These are phyloP conservation scores for Macrophya annulata DNA, from an alignment of 2,888 invertebrate genomes.

Conservation along the genomic window DNA sequence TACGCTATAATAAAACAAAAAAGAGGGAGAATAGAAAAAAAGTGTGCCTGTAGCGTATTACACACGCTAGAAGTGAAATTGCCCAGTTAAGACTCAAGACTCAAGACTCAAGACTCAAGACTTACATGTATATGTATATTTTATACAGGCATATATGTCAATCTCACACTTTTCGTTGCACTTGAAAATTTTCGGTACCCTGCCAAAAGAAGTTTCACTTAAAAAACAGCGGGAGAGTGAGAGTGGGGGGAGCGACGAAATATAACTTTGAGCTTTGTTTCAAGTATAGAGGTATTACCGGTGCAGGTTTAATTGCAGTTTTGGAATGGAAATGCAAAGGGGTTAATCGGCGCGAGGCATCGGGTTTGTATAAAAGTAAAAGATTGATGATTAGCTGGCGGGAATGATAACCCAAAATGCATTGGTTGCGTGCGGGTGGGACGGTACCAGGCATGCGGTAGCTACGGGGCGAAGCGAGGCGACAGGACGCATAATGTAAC, in stretches of 20 bases:
- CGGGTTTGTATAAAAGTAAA: conserved; percentile 46
- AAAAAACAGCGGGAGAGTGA: no score
- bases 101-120: no score
- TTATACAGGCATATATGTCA: no score
- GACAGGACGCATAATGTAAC: conserved; percentile 78
- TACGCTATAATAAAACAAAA: background rate
- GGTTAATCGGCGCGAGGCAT: conserved; percentile 32
- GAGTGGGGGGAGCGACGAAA: no score
- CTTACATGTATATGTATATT: no score
- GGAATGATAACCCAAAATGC: conserved; percentile 66
- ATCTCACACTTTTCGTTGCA: no score
- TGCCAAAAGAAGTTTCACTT: no score
- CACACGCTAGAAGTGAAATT: no score
- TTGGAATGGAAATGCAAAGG: conserved; percentile 49
- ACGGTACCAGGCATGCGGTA: conserved; percentile 76
- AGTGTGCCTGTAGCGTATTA: no score
- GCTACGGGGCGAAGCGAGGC: conserved; percentile 70
- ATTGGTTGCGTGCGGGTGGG: conserved; percentile 75
- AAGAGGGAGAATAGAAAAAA: background rate
- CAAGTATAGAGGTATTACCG: background rate
- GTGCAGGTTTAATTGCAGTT: conserved; percentile 24
- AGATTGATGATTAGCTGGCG: conserved; percentile 59
- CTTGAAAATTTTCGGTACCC: no score
- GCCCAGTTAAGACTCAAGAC: no score
- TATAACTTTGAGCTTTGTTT: background rate